These are phyloP conservation scores for Hemaris fuciformis DNA, from an alignment of 2,888 invertebrate species.

Conservation along the genomic window DNA sequence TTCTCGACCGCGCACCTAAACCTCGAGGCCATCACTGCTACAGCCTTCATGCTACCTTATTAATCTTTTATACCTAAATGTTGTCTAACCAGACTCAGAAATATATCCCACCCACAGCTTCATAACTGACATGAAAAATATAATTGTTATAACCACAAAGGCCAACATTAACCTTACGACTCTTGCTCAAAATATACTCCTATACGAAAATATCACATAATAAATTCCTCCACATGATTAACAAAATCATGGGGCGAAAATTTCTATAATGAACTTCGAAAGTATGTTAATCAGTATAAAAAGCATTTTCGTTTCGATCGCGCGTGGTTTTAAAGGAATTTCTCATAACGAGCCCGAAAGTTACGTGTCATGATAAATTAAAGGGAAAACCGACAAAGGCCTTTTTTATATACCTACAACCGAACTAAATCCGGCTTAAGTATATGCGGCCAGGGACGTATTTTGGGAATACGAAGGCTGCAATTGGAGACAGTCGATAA, in stretches of 20 bases:
- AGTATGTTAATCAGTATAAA: slow-evolving; percentile 5
- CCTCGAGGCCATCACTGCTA: no score
- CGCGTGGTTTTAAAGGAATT: not conserved
- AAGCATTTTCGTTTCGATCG: not conserved
- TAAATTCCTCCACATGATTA: not conserved
- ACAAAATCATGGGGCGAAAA: not conserved
- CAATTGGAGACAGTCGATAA: no score
- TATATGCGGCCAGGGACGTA: slow-evolving; percentile 6
- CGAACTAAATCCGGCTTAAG: slow-evolving; percentile 12
- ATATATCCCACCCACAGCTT: no score
- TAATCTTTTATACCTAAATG: no score
- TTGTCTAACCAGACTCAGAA: no score
- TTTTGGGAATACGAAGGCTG: no score
- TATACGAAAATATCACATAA: not conserved
- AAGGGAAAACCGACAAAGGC: slow-evolving; percentile 8
- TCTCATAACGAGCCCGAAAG: slow-evolving; percentile 1
- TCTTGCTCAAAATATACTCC: not conserved
- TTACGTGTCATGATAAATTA: slow-evolving; percentile 15
- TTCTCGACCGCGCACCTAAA: no score
- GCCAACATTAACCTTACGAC: no score
- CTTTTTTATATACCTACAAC: slow-evolving; percentile 11
- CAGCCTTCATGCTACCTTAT: no score
- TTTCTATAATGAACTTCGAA: not conserved
- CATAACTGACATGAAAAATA: no score
- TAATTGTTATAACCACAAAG: no score